phyloP scores from a whole-genome alignment of 2,797 vertebrate genomes.

The Anas capensis region DNA sequence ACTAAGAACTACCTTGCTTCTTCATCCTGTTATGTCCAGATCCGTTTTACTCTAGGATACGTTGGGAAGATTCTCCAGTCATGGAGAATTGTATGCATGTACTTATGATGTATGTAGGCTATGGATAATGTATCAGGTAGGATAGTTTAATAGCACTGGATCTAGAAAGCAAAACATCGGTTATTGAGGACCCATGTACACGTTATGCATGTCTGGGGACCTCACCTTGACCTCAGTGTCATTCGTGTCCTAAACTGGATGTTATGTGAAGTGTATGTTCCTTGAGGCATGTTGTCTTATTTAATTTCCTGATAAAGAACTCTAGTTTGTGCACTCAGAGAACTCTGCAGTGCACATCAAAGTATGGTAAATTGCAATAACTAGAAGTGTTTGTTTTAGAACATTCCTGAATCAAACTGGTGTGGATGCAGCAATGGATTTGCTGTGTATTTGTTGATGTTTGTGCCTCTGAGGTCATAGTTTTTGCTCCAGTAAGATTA shows the following conservation, averaged over 20 bases:
- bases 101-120: not conserved
- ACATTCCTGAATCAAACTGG: not conserved
- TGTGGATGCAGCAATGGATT: not conserved
- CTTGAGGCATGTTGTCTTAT: not conserved
- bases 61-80: not conserved
- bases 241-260: not conserved
- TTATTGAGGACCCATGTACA: not conserved
- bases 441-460: not conserved
- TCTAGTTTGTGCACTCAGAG: not conserved
- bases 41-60: rapidly evolving
- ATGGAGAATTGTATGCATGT: not conserved
- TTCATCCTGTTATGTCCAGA: not conserved
- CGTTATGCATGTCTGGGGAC: not conserved
- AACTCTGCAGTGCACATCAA: not conserved
- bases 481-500: not conserved
- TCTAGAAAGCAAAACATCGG: not conserved
- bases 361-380: not conserved
- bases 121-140: not conserved
- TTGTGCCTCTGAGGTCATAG: not conserved
- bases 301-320: not conserved
- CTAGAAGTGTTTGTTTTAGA: not conserved
- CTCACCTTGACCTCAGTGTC: not conserved
- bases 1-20: not conserved
- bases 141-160: not conserved
- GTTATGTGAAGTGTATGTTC: not conserved